These are phyloP conservation scores for Doryteuthis pealeii DNA, from an alignment of 1,140 invertebrate genomes.

Conservation along the genomic window DNA sequence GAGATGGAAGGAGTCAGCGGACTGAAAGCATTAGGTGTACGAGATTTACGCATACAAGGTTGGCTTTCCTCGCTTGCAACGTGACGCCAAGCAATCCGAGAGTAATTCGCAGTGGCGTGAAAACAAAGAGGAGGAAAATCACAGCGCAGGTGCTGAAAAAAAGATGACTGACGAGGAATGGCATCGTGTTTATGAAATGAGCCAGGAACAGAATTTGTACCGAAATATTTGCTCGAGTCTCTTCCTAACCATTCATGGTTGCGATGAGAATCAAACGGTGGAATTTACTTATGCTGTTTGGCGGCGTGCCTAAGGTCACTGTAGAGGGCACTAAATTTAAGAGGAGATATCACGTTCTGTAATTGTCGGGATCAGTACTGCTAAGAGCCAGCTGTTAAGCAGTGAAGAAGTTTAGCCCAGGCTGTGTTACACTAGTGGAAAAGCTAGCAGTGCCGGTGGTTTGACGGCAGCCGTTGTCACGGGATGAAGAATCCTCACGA, in stretches of 20 bases:
- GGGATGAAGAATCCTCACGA: constrained; percentile 97
- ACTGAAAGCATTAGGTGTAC: constrained; percentile 89
- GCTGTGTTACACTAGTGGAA: constrained; percentile 98
- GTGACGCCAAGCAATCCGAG: constrained; percentile 82
- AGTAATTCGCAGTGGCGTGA: constrained; percentile 64
- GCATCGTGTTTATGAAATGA: constrained; percentile 97
- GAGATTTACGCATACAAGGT: constrained; percentile 93
- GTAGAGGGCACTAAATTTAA: constrained; percentile 78
- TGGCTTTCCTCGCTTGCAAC: constrained; percentile 93
- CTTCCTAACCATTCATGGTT: constrained; percentile 97
- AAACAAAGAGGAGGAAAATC: constrained; percentile 55
- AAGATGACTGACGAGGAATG: constrained; percentile 93
- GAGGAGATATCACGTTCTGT: constrained; percentile 97
- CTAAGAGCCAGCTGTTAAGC: constrained; percentile 92
- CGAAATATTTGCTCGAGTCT: constrained; percentile 88
- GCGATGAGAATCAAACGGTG: constrained; percentile 96
- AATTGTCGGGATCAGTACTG: constrained; percentile 97
- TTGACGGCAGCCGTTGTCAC: constrained; percentile 95
- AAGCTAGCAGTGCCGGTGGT: constrained; percentile 96
- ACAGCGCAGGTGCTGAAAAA: constrained; percentile 89
- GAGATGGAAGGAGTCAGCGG: constrained; percentile 87
- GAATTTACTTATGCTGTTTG: constrained; percentile 94
- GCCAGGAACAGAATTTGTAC: constrained; percentile 87
- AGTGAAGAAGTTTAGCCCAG: constrained; percentile 90
- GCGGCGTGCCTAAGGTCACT: constrained; percentile 95